phyloP scores from a whole-genome alignment of 2,797 vertebrate species.

The Periparus ater region DNA sequence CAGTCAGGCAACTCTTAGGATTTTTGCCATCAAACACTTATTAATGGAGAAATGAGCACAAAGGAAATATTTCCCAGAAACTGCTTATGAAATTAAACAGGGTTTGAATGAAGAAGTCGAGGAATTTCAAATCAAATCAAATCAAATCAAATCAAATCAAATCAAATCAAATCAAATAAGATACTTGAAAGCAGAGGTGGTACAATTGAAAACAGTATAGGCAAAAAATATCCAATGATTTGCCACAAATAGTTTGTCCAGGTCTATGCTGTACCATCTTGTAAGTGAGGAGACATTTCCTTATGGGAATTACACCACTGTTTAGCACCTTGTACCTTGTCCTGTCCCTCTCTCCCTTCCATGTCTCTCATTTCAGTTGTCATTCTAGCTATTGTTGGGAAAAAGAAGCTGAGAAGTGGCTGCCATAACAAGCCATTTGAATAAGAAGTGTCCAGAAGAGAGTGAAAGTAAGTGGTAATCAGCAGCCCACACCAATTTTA shows the following conservation, averaged over 20 bases:
- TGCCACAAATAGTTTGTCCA: background rate
- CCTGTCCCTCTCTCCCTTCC: background rate
- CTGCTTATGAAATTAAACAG: background rate
- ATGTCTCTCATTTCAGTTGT: background rate
- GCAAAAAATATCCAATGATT: background rate
- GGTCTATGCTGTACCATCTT: background rate
- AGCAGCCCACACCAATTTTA: background rate
- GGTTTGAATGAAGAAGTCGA: background rate
- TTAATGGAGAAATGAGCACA: background rate
- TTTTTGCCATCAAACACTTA: background rate
- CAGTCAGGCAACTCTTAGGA: background rate
- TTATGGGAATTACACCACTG: background rate
- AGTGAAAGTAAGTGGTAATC: background rate
- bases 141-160: too few species aligned
- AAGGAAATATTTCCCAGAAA: background rate
- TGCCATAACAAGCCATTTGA: background rate
- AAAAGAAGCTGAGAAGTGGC: background rate
- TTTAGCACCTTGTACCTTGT: background rate
- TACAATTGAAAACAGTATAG: background rate
- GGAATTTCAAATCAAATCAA: background rate
- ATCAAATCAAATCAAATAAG: background rate
- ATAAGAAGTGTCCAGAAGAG: background rate
- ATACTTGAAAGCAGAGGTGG: background rate
- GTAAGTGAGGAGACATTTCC: background rate
- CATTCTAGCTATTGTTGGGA: background rate